phyloP scores from a whole-genome alignment of 2,113 vertebrate genomes.

The Acrocephalus kingi region DNA sequence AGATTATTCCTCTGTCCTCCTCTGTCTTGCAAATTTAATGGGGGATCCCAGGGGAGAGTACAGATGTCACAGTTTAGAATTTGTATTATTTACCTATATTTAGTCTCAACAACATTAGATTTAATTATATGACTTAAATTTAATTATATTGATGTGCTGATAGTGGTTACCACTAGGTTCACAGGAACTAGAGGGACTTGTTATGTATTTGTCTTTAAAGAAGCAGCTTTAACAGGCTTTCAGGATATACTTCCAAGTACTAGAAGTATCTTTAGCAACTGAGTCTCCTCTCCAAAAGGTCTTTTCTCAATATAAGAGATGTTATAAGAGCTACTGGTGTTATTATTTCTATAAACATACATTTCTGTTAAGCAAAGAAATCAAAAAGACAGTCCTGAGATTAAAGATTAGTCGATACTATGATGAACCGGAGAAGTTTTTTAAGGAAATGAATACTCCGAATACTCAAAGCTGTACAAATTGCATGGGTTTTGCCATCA shows the following conservation, averaged over 20 bases:
- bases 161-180: neutral
- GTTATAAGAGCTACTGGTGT: neutral
- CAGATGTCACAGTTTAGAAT: neutral
- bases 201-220: neutral
- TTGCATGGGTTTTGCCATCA: neutral
- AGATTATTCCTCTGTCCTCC: neutral
- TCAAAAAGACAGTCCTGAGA: neutral
- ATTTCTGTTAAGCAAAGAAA: neutral
- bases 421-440: neutral
- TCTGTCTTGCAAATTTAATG: neutral
- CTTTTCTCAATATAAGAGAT: neutral
- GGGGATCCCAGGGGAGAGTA: neutral
- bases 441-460: neutral
- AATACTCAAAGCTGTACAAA: neutral
- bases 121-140: neutral
- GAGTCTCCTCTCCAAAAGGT: neutral
- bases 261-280: neutral
- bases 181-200: neutral
- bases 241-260: neutral
- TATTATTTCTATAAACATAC: neutral
- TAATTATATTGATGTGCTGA: neutral
- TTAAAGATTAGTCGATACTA: neutral
- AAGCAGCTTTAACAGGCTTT: neutral
- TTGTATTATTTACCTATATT: neutral
- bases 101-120: neutral